These are phyloP conservation scores for Sminthurinus signatus DNA, from an alignment of 1,140 invertebrate species.

Conservation along the genomic window DNA sequence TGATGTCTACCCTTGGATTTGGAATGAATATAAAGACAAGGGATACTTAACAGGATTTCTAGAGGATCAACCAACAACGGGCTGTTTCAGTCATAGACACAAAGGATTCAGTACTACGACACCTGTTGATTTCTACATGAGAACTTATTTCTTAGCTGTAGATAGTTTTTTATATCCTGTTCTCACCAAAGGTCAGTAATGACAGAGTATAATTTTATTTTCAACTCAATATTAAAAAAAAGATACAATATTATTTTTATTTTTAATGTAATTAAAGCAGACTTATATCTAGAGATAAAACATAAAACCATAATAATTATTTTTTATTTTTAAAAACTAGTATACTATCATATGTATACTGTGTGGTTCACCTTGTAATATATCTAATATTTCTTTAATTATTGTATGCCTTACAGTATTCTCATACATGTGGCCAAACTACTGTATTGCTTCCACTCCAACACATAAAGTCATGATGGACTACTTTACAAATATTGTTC, in stretches of 20 bases:
- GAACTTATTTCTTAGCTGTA: slow-evolving; percentile 65
- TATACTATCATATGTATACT: too few relatives aligned
- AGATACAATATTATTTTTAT: too few relatives aligned
- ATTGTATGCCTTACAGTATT: too few relatives aligned
- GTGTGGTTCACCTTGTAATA: too few relatives aligned
- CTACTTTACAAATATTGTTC: slow-evolving; percentile 57
- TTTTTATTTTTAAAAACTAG: too few relatives aligned
- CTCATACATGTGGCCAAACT: slow-evolving; percentile 51
- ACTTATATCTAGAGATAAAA: too few relatives aligned
- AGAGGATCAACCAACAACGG: slow-evolving; percentile 76
- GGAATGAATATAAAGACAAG: slow-evolving; percentile 62
- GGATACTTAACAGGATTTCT: slow-evolving; percentile 70
- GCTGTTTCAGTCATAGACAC: slow-evolving; percentile 83
- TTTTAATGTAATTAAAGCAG: too few relatives aligned
- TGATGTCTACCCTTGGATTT: slow-evolving; percentile 72
- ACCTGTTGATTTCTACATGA: slow-evolving; percentile 86
- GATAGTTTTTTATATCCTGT: slow-evolving; percentile 46
- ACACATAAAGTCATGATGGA: slow-evolving; percentile 66
- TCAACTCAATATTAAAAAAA: too few relatives aligned
- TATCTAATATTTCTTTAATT: too few relatives aligned
- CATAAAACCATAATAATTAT: too few relatives aligned
- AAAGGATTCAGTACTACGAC: slow-evolving; percentile 75
- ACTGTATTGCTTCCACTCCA: slow-evolving; percentile 70
- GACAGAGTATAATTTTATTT: too few relatives aligned
- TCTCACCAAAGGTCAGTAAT: slow-evolving; percentile 14